Conservation (phyloP, 2,113 vertebrate genomes). For the Bujurquina vittata region DNA sequence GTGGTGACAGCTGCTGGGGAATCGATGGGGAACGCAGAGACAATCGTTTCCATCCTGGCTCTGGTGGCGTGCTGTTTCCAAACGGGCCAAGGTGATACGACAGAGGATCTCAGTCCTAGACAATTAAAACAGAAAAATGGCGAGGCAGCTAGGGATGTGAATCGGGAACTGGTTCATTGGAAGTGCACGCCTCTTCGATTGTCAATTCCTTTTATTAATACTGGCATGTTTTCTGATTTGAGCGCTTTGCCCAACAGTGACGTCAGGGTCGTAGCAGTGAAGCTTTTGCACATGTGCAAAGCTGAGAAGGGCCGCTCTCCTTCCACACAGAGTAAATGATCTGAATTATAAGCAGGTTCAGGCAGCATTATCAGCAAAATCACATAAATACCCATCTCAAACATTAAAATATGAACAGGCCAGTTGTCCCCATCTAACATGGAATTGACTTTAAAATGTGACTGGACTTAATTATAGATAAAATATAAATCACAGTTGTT, state of each 20-base stretch:
- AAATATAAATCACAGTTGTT: not conserved
- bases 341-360: not conserved
- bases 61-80: conserved; percentile 52
- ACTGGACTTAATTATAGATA: not conserved
- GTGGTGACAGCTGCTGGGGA: conserved; percentile 49
- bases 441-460: not conserved
- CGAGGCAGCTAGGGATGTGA: not conserved
- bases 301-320: no score
- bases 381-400: not conserved
- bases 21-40: conserved; percentile 58
- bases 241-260: not conserved
- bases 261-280: not conserved
- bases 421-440: not conserved
- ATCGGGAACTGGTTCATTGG: not conserved
- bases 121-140: not conserved
- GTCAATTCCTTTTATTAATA: not conserved
- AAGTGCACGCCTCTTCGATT: not conserved
- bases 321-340: not conserved
- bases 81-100: conserved; percentile 21
- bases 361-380: not conserved
- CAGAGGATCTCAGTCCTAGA: not conserved
- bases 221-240: not conserved
- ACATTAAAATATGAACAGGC: not conserved
- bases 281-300: not conserved
- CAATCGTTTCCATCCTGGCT: conserved; percentile 52